phyloP scores from a whole-genome alignment of 2,797 vertebrate species.

The Sarcoramphus papa region DNA sequence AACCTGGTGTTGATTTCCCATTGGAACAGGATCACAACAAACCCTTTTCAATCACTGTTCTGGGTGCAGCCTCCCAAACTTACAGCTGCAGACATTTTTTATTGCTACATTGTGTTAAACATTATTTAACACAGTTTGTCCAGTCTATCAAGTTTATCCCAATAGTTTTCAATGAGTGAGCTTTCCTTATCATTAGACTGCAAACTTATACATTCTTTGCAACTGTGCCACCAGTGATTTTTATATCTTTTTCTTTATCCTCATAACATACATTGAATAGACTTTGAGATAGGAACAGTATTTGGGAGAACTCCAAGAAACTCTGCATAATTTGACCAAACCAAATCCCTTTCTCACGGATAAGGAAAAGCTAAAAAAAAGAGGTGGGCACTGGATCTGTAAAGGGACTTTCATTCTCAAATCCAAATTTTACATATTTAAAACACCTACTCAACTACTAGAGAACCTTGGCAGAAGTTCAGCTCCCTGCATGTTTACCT shows the following conservation, averaged over 20 bases:
- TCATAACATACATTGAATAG: neutral
- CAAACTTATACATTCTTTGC: neutral
- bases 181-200: neutral
- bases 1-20: fast-evolving
- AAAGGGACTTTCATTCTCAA: neutral
- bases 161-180: neutral
- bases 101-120: neutral
- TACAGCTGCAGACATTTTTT: neutral
- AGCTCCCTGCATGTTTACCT: neutral
- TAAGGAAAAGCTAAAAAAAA: neutral
- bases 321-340: neutral
- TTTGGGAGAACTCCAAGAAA: neutral
- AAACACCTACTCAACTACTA: neutral
- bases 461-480: neutral
- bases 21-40: neutral
- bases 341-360: neutral
- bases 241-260: neutral
- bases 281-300: neutral
- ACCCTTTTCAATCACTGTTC: neutral
- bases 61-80: neutral
- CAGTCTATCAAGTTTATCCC: neutral
- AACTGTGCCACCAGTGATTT: neutral
- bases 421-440: neutral
- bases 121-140: neutral
- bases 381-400: neutral